A percentile compares a stretch with the other conserved stretches of the same genome.
Conservation (phyloP, 2,797 vertebrate species). For the Sebastes dallii region DNA sequence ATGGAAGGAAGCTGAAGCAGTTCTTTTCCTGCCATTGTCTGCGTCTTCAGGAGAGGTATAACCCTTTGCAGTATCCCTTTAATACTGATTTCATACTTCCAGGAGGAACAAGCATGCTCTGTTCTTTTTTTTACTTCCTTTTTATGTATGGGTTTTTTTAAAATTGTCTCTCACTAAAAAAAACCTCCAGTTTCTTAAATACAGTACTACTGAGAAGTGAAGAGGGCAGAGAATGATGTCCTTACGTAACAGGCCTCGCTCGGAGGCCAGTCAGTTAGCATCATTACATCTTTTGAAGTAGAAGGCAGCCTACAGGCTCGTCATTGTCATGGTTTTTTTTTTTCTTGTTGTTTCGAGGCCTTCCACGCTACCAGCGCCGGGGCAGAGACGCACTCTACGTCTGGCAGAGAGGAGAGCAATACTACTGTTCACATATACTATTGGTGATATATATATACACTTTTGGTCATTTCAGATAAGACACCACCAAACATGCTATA, state of each 20-base stretch:
- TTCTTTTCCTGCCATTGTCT: slow-evolving; percentile 65
- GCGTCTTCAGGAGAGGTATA: slow-evolving; percentile 58
- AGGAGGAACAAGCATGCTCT: slow-evolving; percentile 48
- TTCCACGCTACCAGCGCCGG: slow-evolving; percentile 36
- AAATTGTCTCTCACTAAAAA: slow-evolving; percentile 30
- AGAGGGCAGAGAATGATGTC: slow-evolving; percentile 43
- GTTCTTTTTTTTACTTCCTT: slow-evolving; percentile 16
- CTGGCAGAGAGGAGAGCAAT: slow-evolving; percentile 58
- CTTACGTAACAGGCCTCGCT: slow-evolving; percentile 42
- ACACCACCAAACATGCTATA: slow-evolving; percentile 76
- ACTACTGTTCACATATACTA: slow-evolving; percentile 71
- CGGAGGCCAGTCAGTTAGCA: slow-evolving; percentile 44
- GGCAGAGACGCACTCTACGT: slow-evolving; percentile 54
- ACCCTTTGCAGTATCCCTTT: slow-evolving; percentile 30
- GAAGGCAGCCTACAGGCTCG: slow-evolving; percentile 43
- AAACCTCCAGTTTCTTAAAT: slow-evolving; percentile 42
- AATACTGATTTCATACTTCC: slow-evolving; percentile 32
- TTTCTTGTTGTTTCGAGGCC: slow-evolving; percentile 17
- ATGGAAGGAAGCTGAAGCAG: slow-evolving; percentile 56
- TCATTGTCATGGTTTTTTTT: slow-evolving; percentile 19
- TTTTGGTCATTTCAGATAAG: slow-evolving; percentile 72
- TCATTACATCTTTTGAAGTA: slow-evolving; percentile 60
- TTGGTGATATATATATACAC: slow-evolving; percentile 51
- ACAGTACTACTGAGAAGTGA: slow-evolving; percentile 59
- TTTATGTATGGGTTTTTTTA: background rate